These are phyloP conservation scores for Teleopsis dalmanni DNA, from an alignment of 1,140 invertebrate species.

Conservation along the genomic window DNA sequence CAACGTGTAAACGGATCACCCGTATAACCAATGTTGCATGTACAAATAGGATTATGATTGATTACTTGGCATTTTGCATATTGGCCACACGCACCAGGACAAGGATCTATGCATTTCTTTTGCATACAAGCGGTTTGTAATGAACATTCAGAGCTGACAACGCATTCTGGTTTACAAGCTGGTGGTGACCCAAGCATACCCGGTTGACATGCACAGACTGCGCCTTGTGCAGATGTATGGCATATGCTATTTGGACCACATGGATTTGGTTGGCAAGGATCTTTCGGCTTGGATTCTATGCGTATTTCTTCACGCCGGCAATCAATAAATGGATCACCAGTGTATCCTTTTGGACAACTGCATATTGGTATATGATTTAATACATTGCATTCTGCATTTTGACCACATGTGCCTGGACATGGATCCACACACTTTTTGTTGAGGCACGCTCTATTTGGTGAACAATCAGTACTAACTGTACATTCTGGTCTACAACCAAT, in stretches of 20 bases:
- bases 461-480: constrained; percentile 74
- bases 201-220: constrained; percentile 63
- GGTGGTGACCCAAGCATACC: constrained; percentile 68
- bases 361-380: constrained; percentile 75
- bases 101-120: constrained; percentile 63
- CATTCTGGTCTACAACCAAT: constrained; percentile 72
- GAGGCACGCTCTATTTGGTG: constrained; percentile 63
- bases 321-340: constrained; percentile 68
- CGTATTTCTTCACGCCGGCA: constrained; percentile 29
- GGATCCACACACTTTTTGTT: constrained; percentile 68
- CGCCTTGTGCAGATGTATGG: constrained; percentile 62
- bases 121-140: constrained; percentile 59
- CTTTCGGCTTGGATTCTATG: constrained; percentile 17
- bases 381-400: constrained; percentile 65
- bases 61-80: constrained; percentile 57
- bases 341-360: constrained; percentile 59
- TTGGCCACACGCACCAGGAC: constrained; percentile 59
- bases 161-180: constrained; percentile 60
- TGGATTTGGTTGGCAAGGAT: constrained; percentile 66
- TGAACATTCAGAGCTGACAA: constrained; percentile 59
- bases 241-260: constrained; percentile 74
- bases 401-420: constrained; percentile 68
- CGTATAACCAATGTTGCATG: constrained; percentile 47
- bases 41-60: constrained; percentile 56
- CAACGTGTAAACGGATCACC: constrained; percentile 54